Evolutionary conservation across 2,113 vertebrate genomes (phyloP).

Genomic region (Toxotes jaculatrix): DNA sequence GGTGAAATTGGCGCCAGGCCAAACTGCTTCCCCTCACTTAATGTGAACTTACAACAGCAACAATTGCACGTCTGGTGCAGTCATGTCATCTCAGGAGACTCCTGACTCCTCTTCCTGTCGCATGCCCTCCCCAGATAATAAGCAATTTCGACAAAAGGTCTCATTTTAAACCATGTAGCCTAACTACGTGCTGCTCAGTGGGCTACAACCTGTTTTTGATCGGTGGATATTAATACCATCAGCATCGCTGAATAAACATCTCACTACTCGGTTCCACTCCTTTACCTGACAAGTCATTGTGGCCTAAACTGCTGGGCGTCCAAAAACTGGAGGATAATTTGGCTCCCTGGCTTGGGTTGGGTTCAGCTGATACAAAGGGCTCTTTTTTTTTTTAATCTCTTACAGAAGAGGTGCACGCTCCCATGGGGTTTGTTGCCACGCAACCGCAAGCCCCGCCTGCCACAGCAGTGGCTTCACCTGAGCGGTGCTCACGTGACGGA

Average conservation of each 20-base stretch:
- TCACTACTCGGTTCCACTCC: conserved; percentile 12
- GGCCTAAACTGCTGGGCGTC: conserved; percentile 11
- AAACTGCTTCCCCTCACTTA: conserved; percentile 26
- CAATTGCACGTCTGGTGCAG: conserved; percentile 32
- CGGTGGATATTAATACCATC: neutral
- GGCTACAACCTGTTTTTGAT: neutral
- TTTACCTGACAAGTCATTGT: conserved; percentile 13
- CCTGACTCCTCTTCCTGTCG: conserved; percentile 2
- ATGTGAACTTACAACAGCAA: conserved; percentile 25
- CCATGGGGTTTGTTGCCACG: conserved; percentile 66
- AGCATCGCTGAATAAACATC: conserved; percentile 1
- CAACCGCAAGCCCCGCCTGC: conserved; percentile 65
- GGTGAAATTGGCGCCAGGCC: conserved; percentile 43
- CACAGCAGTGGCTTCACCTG: conserved; percentile 53
- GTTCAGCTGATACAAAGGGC: conserved; percentile 60
- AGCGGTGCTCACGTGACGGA: conserved; percentile 57
- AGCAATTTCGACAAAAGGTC: neutral
- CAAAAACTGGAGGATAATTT: conserved; percentile 9
- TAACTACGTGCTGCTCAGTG: neutral
- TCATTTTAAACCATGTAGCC: neutral
- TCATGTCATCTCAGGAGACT: neutral
- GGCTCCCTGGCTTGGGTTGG: conserved; percentile 33
- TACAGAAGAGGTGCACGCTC: conserved; percentile 48
- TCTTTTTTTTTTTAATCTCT: conserved; percentile 30
- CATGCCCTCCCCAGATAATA: neutral